Percentiles rank a stretch among this genome's conserved stretches.
These are phyloP conservation scores for Ariopsis seemanni DNA, from an alignment of 2,113 vertebrate genomes.

Conservation along the genomic window DNA sequence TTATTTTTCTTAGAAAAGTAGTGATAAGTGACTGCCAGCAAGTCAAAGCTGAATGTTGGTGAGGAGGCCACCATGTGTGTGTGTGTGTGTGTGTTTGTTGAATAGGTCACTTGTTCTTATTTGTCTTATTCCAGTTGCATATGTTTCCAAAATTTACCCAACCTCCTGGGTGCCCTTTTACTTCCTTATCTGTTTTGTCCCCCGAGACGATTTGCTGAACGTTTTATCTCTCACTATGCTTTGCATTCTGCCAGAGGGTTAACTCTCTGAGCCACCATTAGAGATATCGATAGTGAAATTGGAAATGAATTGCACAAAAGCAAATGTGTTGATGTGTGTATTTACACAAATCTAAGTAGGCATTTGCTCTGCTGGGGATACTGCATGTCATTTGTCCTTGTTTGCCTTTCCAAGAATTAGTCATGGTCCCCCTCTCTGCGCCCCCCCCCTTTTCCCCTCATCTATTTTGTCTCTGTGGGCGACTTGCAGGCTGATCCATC, in stretches of 20 bases:
- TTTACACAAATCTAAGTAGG: not conserved
- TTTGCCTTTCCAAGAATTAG: constrained; percentile 27
- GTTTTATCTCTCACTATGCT: not conserved
- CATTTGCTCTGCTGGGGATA: constrained; percentile 10
- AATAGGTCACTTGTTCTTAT: not conserved
- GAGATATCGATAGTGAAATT: not conserved
- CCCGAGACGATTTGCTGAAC: too few species aligned
- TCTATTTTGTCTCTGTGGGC: not conserved
- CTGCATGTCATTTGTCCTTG: constrained; percentile 13
- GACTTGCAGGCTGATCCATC: constrained; percentile 18
- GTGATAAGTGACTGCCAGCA: not conserved
- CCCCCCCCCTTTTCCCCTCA: not conserved
- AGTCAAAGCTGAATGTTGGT: constrained; percentile 4
- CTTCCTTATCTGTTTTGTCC: not conserved
- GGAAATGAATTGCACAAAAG: not conserved
- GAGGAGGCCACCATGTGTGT: not conserved
- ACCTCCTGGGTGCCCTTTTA: not conserved
- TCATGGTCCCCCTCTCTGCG: not conserved
- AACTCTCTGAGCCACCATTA: not conserved
- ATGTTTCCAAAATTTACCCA: not conserved
- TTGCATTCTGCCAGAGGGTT: not conserved
- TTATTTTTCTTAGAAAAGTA: not conserved
- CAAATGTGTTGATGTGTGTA: not conserved
- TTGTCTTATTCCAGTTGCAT: not conserved
- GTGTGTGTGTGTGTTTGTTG: not conserved